phyloP scores from a whole-genome alignment of 2,888 invertebrate genomes.

The Lampropteryx suffumata region DNA sequence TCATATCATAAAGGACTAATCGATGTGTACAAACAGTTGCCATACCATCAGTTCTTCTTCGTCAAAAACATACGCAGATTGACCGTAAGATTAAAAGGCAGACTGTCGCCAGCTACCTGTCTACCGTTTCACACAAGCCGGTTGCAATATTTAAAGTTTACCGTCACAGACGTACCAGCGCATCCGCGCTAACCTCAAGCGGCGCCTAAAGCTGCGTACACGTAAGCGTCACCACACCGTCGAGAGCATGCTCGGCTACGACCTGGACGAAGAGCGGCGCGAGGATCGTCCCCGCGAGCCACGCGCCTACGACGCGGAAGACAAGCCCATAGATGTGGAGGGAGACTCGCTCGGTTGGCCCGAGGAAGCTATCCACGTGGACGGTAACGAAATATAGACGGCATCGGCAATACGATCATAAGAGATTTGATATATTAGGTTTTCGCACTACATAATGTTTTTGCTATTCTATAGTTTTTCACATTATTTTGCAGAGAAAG shows the following conservation, averaged over 20 bases:
- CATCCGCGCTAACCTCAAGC: slow-evolving; percentile 77
- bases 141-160: too few relatives aligned
- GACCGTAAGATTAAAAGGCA: too few relatives aligned
- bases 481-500: slow-evolving; percentile 58
- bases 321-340: slow-evolving; percentile 78
- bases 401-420: too few relatives aligned
- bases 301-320: slow-evolving; percentile 74
- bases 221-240: slow-evolving; percentile 80
- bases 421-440: too few relatives aligned
- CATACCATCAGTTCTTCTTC: too few relatives aligned
- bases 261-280: slow-evolving; percentile 70
- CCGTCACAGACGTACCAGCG: slow-evolving; percentile 75
- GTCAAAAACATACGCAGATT: too few relatives aligned
- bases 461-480: too few relatives aligned
- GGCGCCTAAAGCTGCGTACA: slow-evolving; percentile 75
- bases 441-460: too few relatives aligned
- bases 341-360: slow-evolving; percentile 80
- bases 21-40: too few relatives aligned
- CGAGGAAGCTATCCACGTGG: slow-evolving; percentile 67
- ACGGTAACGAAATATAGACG: slow-evolving; percentile 46
- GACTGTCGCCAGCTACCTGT: too few relatives aligned
- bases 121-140: too few relatives aligned
- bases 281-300: slow-evolving; percentile 61
- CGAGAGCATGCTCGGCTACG: slow-evolving; percentile 81
- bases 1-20: too few relatives aligned